A percentile compares a stretch with the other conserved stretches of the same genome.
Conservation (phyloP, 2,888 invertebrate species). For the Dynastes hyllus region DNA sequence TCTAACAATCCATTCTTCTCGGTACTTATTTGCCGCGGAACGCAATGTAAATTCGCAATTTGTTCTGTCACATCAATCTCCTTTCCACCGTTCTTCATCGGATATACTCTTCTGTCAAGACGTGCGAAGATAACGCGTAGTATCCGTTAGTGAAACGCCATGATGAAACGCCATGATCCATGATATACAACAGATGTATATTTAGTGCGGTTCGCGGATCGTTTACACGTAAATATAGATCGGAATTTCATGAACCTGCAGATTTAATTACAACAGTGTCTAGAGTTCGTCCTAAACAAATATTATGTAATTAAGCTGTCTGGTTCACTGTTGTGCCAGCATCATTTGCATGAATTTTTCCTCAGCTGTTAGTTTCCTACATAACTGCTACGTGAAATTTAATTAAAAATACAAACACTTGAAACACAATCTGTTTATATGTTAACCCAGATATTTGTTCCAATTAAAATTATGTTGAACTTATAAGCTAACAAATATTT, state of each 20-base stretch:
- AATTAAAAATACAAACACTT: conserved; percentile 4
- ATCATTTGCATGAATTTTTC: conserved; percentile 26
- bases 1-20: conserved; percentile 42
- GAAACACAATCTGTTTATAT: too few relatives aligned
- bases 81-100: conserved; percentile 12
- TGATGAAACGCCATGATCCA: not conserved
- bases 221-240: conserved; percentile 26
- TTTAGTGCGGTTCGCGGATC: not conserved
- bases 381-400: not conserved
- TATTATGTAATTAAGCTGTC: conserved; percentile 45
- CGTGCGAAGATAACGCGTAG: conserved; percentile 1
- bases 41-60: conserved; percentile 39
- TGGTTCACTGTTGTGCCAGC: not conserved
- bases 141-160: not conserved
- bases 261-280: conserved; percentile 26
- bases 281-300: conserved; percentile 45
- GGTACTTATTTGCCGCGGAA: conserved; percentile 29
- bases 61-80: conserved; percentile 39
- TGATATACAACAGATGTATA: not conserved
- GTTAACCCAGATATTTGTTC: too few relatives aligned
- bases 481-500: too few relatives aligned
- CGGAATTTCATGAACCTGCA: conserved; percentile 23
- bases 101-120: conserved; percentile 22
- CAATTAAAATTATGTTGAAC: too few relatives aligned
- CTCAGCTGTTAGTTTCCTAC: not conserved